Conservation (phyloP, 2,113 vertebrate genomes). For the Grammomys surdaster region DNA sequence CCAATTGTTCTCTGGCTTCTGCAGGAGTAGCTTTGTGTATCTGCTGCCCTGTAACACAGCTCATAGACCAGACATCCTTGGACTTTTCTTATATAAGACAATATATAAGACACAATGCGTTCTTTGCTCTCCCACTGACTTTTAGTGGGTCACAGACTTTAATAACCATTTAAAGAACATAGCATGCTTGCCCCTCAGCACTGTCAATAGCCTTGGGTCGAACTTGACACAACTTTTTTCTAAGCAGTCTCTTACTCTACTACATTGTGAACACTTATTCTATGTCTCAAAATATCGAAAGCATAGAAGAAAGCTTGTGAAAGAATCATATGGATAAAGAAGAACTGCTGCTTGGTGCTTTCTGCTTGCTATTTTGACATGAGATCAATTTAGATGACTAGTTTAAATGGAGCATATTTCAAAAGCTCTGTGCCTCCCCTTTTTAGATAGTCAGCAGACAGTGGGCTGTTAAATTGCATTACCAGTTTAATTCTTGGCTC, state of each 20-base stretch:
- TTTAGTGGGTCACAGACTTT: conserved; percentile 6
- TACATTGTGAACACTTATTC: neutral
- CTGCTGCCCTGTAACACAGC: neutral
- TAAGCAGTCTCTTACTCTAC: neutral
- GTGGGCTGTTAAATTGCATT: neutral
- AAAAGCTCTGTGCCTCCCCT: neutral
- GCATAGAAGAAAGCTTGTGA: neutral
- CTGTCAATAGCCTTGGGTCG: neutral
- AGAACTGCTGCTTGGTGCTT: neutral
- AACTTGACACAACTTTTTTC: neutral
- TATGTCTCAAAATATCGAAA: neutral
- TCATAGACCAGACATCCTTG: neutral
- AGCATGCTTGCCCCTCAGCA: neutral
- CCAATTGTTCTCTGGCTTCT: neutral
- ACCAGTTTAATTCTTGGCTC: conserved; percentile 34
- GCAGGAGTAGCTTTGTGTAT: neutral
- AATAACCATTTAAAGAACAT: conserved; percentile 15
- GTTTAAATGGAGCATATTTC: neutral
- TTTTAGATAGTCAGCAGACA: conserved; percentile 39
- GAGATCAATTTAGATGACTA: neutral
- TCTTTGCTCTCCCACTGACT: neutral
- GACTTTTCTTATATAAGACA: neutral
- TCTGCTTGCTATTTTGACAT: neutral
- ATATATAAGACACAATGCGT: neutral
- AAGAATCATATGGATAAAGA: neutral